These are phyloP conservation scores for Sesamia nonagrioides DNA, from an alignment of 1,140 invertebrate genomes.

Conservation along the genomic window DNA sequence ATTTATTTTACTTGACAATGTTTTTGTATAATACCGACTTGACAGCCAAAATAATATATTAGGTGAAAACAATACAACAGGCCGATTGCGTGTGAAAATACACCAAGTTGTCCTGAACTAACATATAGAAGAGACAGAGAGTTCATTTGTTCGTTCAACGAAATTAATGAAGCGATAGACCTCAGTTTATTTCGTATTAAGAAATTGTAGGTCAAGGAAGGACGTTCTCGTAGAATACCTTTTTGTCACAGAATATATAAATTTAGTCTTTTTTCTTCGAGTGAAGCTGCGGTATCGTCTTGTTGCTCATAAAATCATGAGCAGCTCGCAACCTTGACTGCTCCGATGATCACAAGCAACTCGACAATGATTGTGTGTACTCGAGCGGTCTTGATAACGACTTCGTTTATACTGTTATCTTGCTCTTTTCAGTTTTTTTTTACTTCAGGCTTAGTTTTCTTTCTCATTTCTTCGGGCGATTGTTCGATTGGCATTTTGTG, in stretches of 20 bases:
- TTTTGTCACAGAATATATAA: neutral
- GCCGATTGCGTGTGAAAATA: constrained; percentile 15
- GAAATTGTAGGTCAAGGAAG: constrained; percentile 29
- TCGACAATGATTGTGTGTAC: constrained; percentile 44
- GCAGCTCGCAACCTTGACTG: constrained; percentile 38
- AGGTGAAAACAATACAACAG: constrained; percentile 17
- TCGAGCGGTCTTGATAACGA: constrained; percentile 37
- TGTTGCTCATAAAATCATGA: constrained; percentile 23
- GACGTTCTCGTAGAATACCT: neutral
- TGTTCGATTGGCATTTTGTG: neutral
- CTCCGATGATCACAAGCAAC: constrained; percentile 41
- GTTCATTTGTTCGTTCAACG: constrained; percentile 14
- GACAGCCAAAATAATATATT: constrained; percentile 27
- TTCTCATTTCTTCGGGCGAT: constrained; percentile 24
- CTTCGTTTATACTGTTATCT: constrained; percentile 42
- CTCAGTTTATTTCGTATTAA: neutral
- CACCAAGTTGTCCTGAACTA: neutral
- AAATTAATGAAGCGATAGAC: constrained; percentile 14
- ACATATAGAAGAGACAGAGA: neutral
- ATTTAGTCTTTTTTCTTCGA: neutral
- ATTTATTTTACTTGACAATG: constrained; percentile 13
- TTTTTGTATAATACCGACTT: constrained; percentile 4
- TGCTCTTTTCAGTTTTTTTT: constrained; percentile 36
- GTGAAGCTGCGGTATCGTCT: neutral
- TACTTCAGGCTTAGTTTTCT: constrained; percentile 23